Evolutionary conservation across 2,888 invertebrate genomes (phyloP).

Genomic region (Axea sp.): DNA sequence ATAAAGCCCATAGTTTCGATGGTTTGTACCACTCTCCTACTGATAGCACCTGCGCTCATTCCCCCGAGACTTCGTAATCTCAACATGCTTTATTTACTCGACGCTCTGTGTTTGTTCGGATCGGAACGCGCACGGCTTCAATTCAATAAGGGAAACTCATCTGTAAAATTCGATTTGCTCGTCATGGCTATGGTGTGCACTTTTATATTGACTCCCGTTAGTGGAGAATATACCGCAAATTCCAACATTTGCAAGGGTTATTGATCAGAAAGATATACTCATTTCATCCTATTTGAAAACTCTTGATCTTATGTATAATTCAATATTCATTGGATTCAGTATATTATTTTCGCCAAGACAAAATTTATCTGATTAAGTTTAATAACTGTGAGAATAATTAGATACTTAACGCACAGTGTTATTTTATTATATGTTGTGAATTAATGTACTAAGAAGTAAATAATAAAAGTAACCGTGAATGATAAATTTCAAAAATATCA

Average conservation of each 20-base stretch:
- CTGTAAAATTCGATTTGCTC: conserved; percentile 78
- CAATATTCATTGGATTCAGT: background rate
- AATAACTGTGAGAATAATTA: no score
- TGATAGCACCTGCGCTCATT: conserved; percentile 68
- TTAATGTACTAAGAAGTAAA: no score
- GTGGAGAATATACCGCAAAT: conserved; percentile 16
- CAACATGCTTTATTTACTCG: conserved; percentile 78
- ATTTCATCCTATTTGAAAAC: conserved; percentile 12
- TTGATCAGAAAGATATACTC: conserved; percentile 38
- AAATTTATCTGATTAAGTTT: no score
- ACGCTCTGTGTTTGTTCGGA: conserved; percentile 65
- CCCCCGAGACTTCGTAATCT: conserved; percentile 77
- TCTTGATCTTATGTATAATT: background rate
- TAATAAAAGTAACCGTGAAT: no score
- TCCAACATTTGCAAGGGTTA: conserved; percentile 35
- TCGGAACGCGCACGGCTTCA: conserved; percentile 63
- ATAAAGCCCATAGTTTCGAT: conserved; percentile 77
- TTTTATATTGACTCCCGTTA: conserved; percentile 41
- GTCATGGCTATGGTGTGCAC: conserved; percentile 33
- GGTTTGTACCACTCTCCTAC: conserved; percentile 66
- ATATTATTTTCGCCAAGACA: background rate
- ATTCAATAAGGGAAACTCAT: conserved; percentile 78
- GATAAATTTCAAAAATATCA: no score
- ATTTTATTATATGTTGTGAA: no score
- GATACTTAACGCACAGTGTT: no score